These are phyloP conservation scores for Lottia gigantea DNA, from an alignment of 2,888 invertebrate species.

Conservation along the genomic window DNA sequence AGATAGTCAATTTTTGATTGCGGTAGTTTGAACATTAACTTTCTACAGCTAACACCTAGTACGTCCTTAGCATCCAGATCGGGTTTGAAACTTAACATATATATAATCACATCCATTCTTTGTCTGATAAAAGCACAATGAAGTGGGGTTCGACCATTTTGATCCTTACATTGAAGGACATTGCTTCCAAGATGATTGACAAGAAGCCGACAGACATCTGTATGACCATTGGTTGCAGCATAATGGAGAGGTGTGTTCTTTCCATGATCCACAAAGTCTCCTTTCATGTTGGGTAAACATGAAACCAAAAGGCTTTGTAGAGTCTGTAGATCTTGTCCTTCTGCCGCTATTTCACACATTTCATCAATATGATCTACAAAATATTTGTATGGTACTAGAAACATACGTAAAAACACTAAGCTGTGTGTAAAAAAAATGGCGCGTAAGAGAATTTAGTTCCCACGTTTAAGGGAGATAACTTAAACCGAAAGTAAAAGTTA, in stretches of 20 bases:
- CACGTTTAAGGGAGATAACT: no score
- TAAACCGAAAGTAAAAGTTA: no score
- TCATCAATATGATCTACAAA: no score
- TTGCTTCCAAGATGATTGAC: conserved; percentile 34
- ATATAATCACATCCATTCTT: conserved; percentile 26
- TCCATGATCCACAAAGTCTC: no score
- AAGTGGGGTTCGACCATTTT: conserved; percentile 28
- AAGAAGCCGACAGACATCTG: conserved; percentile 33
- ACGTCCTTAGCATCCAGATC: conserved; percentile 29
- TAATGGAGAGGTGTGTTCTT: conserved; percentile 35
- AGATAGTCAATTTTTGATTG: conserved; percentile 25
- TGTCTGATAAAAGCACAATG: conserved; percentile 33
- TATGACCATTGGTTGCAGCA: conserved; percentile 33
- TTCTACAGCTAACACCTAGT: conserved; percentile 33
- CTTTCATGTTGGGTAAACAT: no score
- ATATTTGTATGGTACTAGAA: no score
- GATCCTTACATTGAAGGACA: conserved; percentile 31
- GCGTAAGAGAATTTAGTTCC: no score
- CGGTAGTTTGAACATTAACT: conserved; percentile 27
- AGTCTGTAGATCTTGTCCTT: no score
- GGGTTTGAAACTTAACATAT: conserved; percentile 35
- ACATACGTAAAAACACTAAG: no score
- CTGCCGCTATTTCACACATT: no score
- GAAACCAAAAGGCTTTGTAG: no score
- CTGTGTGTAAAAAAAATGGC: no score